These are phyloP conservation scores for Pristionchus mayeri DNA, from an alignment of 2,888 invertebrate genomes.

Conservation along the genomic window DNA sequence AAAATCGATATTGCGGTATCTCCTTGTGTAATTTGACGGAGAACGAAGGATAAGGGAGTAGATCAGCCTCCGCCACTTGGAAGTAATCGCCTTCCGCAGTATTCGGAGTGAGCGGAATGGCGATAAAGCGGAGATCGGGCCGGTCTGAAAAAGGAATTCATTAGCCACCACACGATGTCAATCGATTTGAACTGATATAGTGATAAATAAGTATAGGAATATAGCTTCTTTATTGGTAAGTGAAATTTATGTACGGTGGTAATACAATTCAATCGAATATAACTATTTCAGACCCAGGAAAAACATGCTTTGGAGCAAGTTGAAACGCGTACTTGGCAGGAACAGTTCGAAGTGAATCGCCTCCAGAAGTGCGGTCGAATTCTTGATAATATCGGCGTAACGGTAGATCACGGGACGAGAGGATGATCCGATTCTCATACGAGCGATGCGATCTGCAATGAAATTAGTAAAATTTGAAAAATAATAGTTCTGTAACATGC, in stretches of 20 bases:
- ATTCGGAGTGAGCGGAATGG: neutral
- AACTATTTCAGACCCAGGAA: neutral
- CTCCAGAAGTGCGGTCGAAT: too few relatives aligned
- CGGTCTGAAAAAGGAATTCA: neutral
- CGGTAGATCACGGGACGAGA: too few relatives aligned
- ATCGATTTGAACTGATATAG: neutral
- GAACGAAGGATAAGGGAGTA: neutral
- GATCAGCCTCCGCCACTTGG: neutral
- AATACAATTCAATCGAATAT: neutral
- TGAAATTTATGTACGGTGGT: neutral
- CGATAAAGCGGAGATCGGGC: neutral
- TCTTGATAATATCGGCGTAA: slow-evolving; percentile 1
- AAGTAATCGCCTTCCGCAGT: slow-evolving; percentile 7
- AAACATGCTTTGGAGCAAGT: neutral
- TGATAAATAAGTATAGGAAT: neutral
- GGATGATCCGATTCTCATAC: neutral
- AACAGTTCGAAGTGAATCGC: too few relatives aligned
- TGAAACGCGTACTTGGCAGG: neutral
- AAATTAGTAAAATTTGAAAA: neutral
- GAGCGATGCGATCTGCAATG: neutral
- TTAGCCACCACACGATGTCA: neutral
- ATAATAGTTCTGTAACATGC: neutral
- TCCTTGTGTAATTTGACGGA: neutral
- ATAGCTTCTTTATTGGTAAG: neutral
- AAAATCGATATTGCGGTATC: too few relatives aligned